These are phyloP conservation scores for Numenius phaeopus DNA, from an alignment of 2,797 vertebrate species.

Conservation along the genomic window DNA sequence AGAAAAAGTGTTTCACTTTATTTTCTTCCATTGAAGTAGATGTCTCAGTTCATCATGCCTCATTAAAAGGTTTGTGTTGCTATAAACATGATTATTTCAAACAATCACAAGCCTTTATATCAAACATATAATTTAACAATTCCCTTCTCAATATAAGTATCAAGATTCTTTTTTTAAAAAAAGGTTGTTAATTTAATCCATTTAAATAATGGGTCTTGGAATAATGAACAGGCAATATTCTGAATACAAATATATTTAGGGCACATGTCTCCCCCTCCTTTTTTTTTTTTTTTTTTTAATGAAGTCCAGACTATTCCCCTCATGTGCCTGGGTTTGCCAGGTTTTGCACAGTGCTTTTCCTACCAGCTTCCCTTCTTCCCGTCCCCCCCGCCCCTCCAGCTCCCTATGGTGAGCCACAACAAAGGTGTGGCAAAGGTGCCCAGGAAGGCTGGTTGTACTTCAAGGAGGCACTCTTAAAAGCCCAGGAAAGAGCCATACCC, in stretches of 20 bases:
- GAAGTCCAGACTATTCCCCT: background rate
- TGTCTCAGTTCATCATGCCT: conserved; percentile 28
- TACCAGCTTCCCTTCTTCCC: background rate
- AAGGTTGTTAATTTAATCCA: background rate
- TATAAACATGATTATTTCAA: conserved; percentile 26
- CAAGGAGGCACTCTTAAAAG: too few species aligned
- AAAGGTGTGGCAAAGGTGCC: too few species aligned
- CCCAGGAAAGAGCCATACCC: too few species aligned
- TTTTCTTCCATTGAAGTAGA: conserved; percentile 37
- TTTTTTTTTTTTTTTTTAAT: background rate
- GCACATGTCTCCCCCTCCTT: rapidly evolving
- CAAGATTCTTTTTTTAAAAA: background rate
- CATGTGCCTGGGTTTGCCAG: background rate
- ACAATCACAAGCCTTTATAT: conserved; percentile 10
- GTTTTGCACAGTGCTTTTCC: background rate
- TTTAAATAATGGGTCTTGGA: background rate
- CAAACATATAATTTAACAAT: background rate
- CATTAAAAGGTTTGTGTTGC: conserved; percentile 36
- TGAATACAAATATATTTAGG: background rate
- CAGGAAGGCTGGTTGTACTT: too few species aligned
- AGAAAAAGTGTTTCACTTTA: conserved; percentile 23
- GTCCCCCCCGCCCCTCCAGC: background rate
- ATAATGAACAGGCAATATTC: background rate
- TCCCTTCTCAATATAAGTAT: background rate
- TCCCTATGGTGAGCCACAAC: background rate